Conservation (phyloP, 2,888 invertebrate genomes). For the Sphaerophoria rueppellii region DNA sequence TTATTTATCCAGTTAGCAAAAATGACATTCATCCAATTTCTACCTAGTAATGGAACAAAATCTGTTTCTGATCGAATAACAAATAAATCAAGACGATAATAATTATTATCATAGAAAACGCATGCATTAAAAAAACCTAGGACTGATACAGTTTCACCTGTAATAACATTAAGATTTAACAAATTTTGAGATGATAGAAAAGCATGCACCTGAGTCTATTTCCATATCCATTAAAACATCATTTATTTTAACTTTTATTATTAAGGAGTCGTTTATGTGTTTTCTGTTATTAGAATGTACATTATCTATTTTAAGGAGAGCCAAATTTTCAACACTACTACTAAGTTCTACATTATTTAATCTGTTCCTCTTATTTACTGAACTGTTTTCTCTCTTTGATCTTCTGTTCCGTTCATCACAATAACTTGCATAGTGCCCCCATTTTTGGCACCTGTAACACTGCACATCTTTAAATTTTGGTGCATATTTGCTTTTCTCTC, state of each 20-base stretch:
- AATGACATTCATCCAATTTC: constrained; percentile 56
- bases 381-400: constrained; percentile 1
- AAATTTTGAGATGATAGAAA: too few species aligned
- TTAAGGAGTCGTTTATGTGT: too few species aligned
- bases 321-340: constrained; percentile 21
- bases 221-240: too few species aligned
- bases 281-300: neutral
- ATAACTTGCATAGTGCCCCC: constrained; percentile 23
- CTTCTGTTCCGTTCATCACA: constrained; percentile 22
- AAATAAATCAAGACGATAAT: constrained; percentile 38
- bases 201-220: too few species aligned
- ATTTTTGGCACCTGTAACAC: constrained; percentile 18
- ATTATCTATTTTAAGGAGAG: constrained; percentile 37
- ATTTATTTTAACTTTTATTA: too few species aligned
- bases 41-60: constrained; percentile 72
- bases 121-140: constrained; percentile 33
- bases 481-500: constrained; percentile 13
- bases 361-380: constrained; percentile 16
- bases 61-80: constrained; percentile 50
- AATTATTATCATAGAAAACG: constrained; percentile 9
- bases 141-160: constrained; percentile 31
- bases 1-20: constrained; percentile 59
- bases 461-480: constrained; percentile 2
- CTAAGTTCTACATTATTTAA: constrained; percentile 27
- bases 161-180: constrained; percentile 21